Conservation (phyloP, 2,113 vertebrate genomes). For the Embiotoca jacksoni region DNA sequence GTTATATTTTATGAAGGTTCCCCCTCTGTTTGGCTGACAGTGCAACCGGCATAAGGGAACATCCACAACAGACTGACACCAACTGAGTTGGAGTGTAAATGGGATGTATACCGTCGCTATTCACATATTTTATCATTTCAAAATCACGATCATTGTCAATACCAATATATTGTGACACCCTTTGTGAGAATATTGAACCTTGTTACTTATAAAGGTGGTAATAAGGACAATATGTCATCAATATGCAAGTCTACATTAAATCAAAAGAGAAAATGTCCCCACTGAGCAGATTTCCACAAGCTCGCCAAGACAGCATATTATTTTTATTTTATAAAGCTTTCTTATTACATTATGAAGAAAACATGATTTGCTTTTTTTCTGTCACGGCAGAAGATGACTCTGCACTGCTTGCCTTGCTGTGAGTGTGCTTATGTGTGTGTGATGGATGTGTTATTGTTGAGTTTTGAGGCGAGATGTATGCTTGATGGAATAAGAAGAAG, state of each 20-base stretch:
- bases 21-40: too few species aligned
- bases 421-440: conserved; percentile 41
- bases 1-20: too few species aligned
- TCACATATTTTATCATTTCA: too few species aligned
- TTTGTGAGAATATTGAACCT: neutral
- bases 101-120: too few species aligned
- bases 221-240: conserved; percentile 24
- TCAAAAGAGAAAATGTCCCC: conserved; percentile 36
- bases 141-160: too few species aligned
- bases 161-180: too few species aligned
- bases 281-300: conserved; percentile 43
- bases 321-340: conserved; percentile 56
- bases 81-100: too few species aligned
- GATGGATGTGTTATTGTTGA: conserved; percentile 83
- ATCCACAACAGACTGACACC: too few species aligned
- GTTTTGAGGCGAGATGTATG: conserved; percentile 79
- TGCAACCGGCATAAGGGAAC: too few species aligned
- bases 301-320: conserved; percentile 43
- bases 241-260: conserved; percentile 42
- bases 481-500: conserved; percentile 81
- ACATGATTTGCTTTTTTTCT: conserved; percentile 64
- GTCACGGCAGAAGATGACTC: conserved; percentile 58
- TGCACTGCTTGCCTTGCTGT: conserved; percentile 37
- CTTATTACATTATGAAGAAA: conserved; percentile 70
- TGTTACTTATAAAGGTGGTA: conserved; percentile 6